A percentile compares a stretch with the other conserved stretches of the same genome.
Conservation (phyloP, 1,140 invertebrate genomes). For the Nomia melanderi region DNA sequence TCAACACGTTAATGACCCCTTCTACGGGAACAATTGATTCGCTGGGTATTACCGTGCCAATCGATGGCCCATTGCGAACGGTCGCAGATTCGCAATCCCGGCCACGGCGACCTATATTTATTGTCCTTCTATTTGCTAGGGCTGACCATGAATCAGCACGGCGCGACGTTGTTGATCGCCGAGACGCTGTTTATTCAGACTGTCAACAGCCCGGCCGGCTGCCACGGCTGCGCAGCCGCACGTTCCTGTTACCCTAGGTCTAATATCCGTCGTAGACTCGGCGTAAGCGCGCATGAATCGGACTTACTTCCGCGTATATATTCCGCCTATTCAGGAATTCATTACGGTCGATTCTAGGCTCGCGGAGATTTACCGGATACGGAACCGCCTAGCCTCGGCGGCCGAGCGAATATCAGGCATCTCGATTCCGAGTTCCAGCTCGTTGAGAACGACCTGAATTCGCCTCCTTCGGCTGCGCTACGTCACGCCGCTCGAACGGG, state of each 20-base stretch:
- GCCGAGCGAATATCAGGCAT: constrained; percentile 54
- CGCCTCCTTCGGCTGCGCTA: constrained; percentile 4
- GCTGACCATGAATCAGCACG: constrained; percentile 31
- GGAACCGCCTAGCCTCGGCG: constrained; percentile 39
- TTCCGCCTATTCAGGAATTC: constrained; percentile 68
- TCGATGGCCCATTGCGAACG: not conserved
- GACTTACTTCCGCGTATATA: constrained; percentile 61
- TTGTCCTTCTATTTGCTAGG: constrained; percentile 34
- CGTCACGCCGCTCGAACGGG: not conserved
- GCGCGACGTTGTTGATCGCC: constrained; percentile 43
- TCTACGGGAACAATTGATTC: not conserved
- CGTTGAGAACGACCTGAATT: constrained; percentile 45
- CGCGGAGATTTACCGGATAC: constrained; percentile 63
- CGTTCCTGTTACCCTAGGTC: constrained; percentile 36
- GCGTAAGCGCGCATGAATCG: constrained; percentile 39
- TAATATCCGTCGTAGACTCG: constrained; percentile 43
- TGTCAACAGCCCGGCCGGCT: constrained; percentile 47
- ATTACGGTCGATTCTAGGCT: constrained; percentile 68
- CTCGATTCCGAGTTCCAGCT: constrained; percentile 41
- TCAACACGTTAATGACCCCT: not conserved
- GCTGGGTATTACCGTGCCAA: not conserved
- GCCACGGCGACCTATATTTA: constrained; percentile 16
- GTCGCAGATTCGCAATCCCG: not conserved
- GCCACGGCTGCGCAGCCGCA: too few relatives aligned
- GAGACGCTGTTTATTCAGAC: constrained; percentile 57